Percentiles rank a stretch among this genome's conserved stretches.
Evolutionary conservation across 2,888 invertebrate species (phyloP).

Genomic region (Augiades crinisus): DNA sequence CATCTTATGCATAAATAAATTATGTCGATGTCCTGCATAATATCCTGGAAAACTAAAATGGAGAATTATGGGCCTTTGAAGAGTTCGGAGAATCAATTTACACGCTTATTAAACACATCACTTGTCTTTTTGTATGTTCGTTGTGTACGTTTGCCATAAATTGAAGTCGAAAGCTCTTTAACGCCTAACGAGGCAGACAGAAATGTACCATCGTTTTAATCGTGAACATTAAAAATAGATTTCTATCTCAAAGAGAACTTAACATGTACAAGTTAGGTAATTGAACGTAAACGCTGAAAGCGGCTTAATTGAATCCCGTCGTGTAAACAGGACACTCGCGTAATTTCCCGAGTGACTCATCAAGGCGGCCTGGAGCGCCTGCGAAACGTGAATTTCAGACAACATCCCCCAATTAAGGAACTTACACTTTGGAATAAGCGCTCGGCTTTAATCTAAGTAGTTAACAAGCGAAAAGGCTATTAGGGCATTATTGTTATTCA

Average conservation of each 20-base stretch:
- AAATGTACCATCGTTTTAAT: too few species aligned
- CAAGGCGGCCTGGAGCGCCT: slow-evolving; percentile 8
- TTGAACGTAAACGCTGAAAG: slow-evolving; percentile 11
- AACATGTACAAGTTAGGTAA: not conserved
- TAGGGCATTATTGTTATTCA: slow-evolving; percentile 3
- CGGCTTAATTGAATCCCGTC: slow-evolving; percentile 21
- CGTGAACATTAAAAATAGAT: not conserved
- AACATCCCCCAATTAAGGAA: slow-evolving; percentile 26
- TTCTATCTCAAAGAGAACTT: not conserved
- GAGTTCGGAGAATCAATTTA: too few species aligned
- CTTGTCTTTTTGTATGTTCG: too few species aligned
- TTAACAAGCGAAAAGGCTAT: not conserved
- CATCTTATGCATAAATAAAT: too few species aligned
- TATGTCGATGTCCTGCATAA: too few species aligned
- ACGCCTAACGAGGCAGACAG: too few species aligned
- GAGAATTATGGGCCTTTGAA: too few species aligned
- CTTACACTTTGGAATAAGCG: slow-evolving; percentile 5
- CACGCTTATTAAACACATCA: too few species aligned
- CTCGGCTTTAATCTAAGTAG: not conserved
- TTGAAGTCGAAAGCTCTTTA: too few species aligned
- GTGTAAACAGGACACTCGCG: slow-evolving; percentile 21
- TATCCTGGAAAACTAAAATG: too few species aligned
- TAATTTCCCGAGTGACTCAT: slow-evolving; percentile 26
- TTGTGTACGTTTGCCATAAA: too few species aligned
- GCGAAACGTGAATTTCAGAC: slow-evolving; percentile 9